Evolutionary conservation across 1,140 invertebrate genomes (phyloP).

Genomic region (Drosophila virilis): DNA sequence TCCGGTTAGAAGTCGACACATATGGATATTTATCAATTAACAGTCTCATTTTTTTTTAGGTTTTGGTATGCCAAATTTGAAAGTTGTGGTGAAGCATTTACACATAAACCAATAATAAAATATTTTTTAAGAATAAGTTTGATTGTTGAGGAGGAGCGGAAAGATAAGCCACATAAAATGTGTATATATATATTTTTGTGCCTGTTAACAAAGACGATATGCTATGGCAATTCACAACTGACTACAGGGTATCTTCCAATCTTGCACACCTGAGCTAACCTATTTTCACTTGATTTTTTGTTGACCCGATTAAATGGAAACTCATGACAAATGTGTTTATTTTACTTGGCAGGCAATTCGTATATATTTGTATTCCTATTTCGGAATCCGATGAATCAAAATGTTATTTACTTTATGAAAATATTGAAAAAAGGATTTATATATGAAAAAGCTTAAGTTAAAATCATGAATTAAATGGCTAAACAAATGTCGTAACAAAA

Average conservation of each 20-base stretch:
- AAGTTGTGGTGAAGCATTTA: no score
- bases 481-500: background rate
- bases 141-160: no score
- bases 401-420: background rate
- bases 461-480: background rate
- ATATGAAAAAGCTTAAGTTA: background rate
- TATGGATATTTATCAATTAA: no score
- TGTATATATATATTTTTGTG: no score
- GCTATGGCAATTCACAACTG: background rate
- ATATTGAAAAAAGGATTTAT: background rate
- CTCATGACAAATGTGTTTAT: constrained; percentile 22
- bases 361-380: background rate
- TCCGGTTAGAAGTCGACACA: no score
- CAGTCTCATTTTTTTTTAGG: no score
- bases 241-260: background rate
- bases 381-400: background rate
- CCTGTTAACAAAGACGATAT: no score
- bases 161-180: no score
- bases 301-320: background rate
- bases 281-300: background rate
- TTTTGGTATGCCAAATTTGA: no score
- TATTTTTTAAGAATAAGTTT: no score
- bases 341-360: background rate
- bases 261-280: no score
- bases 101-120: no score